phyloP scores from a whole-genome alignment of 2,113 vertebrate genomes.

The Irena cyanogastra region DNA sequence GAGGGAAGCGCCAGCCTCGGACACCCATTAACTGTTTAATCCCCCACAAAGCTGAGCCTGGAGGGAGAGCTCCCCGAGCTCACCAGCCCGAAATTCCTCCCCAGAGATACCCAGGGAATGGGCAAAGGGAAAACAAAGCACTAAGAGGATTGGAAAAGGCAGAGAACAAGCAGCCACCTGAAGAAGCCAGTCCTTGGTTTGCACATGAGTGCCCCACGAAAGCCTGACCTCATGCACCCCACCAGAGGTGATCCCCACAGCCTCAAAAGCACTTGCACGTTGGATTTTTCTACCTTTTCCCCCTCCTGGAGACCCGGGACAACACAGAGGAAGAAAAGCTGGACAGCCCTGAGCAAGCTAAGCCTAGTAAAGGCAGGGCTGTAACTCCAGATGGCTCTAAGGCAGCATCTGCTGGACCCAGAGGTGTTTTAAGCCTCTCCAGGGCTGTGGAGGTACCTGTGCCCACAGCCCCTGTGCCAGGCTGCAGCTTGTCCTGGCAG shows the following conservation, averaged over 20 bases:
- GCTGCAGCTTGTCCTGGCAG: background rate
- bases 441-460: background rate
- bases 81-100: background rate
- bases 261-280: rapidly evolving
- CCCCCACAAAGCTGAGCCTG: background rate
- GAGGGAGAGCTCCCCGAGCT: background rate
- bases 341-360: background rate
- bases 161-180: background rate
- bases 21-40: background rate
- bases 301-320: background rate
- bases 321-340: background rate
- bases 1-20: background rate
- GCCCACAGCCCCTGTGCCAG: background rate
- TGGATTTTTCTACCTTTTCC: background rate
- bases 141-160: rapidly evolving
- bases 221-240: background rate
- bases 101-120: rapidly evolving
- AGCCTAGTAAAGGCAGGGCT: background rate
- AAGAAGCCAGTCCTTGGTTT: background rate
- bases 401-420: background rate
- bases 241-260: background rate
- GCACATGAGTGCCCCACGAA: background rate
- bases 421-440: background rate
- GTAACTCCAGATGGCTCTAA: background rate
- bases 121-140: background rate